A percentile compares a stretch with the other conserved stretches of the same genome.
Evolutionary conservation across 1,140 invertebrate genomes (phyloP).

Genomic region (Lamellibrachia luymesi): DNA sequence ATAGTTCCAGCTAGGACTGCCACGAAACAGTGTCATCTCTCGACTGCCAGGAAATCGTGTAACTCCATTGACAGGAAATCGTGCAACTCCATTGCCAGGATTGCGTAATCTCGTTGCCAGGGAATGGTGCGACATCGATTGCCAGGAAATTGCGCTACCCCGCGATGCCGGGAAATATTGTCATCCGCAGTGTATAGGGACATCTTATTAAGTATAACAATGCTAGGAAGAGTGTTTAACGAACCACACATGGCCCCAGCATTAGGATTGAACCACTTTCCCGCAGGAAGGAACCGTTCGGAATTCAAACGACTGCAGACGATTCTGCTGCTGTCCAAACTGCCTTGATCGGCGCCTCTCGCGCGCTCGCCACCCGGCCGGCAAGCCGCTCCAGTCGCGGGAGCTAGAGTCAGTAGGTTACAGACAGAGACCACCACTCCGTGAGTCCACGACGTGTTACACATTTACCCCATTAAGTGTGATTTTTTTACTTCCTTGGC

Average conservation of each 20-base stretch:
- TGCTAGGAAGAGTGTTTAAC: background rate
- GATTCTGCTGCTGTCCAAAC: background rate
- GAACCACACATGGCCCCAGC: background rate
- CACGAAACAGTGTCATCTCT: background rate
- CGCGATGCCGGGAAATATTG: background rate
- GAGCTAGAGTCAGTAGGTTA: no score
- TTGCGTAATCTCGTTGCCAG: background rate
- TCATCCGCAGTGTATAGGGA: background rate
- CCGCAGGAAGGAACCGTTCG: background rate
- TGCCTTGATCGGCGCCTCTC: background rate
- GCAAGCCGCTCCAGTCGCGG: no score
- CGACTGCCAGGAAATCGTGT: background rate
- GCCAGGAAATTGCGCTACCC: background rate
- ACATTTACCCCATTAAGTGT: no score
- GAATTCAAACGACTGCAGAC: background rate
- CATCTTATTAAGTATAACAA: background rate
- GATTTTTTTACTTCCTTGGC: no score
- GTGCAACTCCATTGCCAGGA: background rate
- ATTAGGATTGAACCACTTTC: background rate
- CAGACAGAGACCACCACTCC: no score
- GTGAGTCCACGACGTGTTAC: no score
- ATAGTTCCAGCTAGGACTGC: background rate
- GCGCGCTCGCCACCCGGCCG: no score
- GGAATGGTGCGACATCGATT: background rate
- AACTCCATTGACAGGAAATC: background rate